Evolutionary conservation across 2,113 vertebrate genomes (phyloP), one percentile per base, ranked within the genome.

Genomic region (Pungitius pungitius): DNA sequence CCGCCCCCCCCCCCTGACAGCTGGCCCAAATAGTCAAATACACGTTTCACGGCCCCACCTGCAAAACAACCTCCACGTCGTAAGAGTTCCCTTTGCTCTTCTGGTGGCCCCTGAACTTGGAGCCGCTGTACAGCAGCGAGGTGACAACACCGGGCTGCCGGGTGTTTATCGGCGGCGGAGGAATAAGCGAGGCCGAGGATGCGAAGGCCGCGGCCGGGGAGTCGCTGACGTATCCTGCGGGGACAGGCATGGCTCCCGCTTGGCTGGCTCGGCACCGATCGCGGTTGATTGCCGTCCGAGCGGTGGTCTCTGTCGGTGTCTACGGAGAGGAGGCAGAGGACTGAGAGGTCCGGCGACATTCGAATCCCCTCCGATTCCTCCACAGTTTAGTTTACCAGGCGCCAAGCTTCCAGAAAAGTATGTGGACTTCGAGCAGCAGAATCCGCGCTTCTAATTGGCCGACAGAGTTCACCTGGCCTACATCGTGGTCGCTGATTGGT

Each of bases 1-100:
- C n/a, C n/a, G n/a, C n/a, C n/a, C n/a, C n/a, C n/a, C 10, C 22
- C 56, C 73, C 26, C 77, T 84, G 74, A 88, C 88, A 85, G 75
- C 35, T 76, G 64, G 42, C 37, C 49, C 11, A 1, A 47, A 76
- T 17, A 57, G 20, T 10, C 9, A 80, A 67, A 73, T 11, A 69
- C 10, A 14, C 12, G 37, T 42, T 20, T 30, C 33, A 56, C 5
- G 35, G 30, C 26, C 93, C 90, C 86, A 98, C 97, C 96, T 99
- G 97, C 69, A 98, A 93, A 84, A 98, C 97, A 75, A 99, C 97
- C 88, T 99, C 97, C 80, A 99, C 97, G 90, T 99, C 97, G 89
- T 99, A 99, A 0, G 97, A 98, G 90, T 98, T 99, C 75, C 97
- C 97, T 90, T 99, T 98, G 93, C 96, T 98, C 90, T 98, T 98